A percentile compares a stretch with the other conserved stretches of the same genome.
phyloP scores from a whole-genome alignment of 2,113 vertebrate genomes.

The Saccopteryx leptura region DNA sequence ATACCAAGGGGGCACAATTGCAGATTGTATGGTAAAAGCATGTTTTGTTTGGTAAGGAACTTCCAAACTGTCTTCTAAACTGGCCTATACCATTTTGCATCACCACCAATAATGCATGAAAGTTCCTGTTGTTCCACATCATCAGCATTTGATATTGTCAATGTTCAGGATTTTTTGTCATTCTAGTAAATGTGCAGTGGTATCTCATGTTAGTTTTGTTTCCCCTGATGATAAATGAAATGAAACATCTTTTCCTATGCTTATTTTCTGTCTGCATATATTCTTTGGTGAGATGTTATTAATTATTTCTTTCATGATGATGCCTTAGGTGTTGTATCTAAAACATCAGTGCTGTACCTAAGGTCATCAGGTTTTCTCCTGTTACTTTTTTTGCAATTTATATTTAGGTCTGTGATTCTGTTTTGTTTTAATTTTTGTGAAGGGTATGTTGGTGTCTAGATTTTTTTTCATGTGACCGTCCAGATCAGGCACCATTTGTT shows the following conservation, averaged over 20 bases:
- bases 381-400: neutral
- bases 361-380: neutral
- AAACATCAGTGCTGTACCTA: neutral
- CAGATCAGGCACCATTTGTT: neutral
- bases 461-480: neutral
- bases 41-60: neutral
- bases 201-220: no score
- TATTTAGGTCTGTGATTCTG: neutral
- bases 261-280: no score
- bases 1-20: neutral
- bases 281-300: no score
- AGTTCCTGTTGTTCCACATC: neutral
- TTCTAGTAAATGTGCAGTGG: neutral
- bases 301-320: neutral
- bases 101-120: neutral
- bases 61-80: neutral
- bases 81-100: neutral
- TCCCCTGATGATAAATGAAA: no score
- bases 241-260: no score
- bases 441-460: neutral
- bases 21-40: neutral
- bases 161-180: neutral
- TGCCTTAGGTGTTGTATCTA: neutral
- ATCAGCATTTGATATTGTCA: neutral
- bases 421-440: constrained; percentile 34